A percentile compares a stretch with the other conserved stretches of the same genome.
These are phyloP conservation scores for Megastigmus dorsalis DNA, from an alignment of 2,888 invertebrate genomes.

Conservation along the genomic window DNA sequence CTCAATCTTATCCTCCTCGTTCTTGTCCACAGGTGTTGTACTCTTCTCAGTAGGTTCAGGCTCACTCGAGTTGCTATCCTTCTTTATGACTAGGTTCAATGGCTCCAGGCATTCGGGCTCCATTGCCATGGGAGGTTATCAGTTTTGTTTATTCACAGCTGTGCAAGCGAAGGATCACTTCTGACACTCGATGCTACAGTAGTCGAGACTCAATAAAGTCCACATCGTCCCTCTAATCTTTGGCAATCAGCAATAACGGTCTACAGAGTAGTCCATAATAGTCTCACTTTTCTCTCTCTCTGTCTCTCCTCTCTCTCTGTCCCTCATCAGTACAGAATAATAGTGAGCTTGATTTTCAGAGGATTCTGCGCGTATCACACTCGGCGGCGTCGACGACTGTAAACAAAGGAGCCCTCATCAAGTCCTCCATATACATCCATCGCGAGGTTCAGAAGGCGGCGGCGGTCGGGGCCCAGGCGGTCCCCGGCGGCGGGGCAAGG, in stretches of 20 bases:
- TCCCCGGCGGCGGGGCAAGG: background rate
- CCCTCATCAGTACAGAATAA: background rate
- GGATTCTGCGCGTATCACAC: background rate
- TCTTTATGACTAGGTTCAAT: conserved; percentile 77
- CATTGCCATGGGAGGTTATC: conserved; percentile 65
- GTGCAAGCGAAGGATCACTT: background rate
- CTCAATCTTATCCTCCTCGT: conserved; percentile 56
- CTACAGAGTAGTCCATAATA: background rate
- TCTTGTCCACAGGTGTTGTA: conserved; percentile 26
- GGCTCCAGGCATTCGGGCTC: conserved; percentile 74
- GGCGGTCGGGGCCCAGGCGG: background rate
- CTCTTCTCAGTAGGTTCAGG: conserved; percentile 31
- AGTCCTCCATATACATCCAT: no score
- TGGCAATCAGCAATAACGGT: background rate
- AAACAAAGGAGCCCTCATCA: conserved; percentile 14
- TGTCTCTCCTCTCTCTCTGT: no score
- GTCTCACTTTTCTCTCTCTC: no score
- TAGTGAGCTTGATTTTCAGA: background rate
- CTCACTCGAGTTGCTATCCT: conserved; percentile 62
- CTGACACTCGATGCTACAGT: background rate
- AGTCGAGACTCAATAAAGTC: background rate
- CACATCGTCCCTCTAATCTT: background rate
- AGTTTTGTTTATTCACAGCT: conserved; percentile 25
- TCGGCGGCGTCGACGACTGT: background rate
- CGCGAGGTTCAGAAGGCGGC: no score